Conservation (phyloP, 2,113 vertebrate species). For the Spermophilus dauricus region DNA sequence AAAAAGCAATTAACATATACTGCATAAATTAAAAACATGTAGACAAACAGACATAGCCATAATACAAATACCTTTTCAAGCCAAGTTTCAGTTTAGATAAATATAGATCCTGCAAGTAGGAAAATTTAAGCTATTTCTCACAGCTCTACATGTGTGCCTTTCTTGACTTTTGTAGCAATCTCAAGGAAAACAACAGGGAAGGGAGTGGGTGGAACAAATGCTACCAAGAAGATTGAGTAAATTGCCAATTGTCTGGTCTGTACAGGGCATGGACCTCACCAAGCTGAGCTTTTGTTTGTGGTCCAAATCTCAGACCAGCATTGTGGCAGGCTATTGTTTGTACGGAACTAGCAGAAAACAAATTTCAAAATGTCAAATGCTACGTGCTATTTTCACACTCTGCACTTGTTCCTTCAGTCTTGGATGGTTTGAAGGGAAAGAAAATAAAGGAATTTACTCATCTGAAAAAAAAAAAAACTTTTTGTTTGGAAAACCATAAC, state of each 20-base stretch:
- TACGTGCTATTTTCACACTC: conserved; percentile 38
- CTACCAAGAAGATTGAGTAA: neutral
- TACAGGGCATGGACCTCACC: neutral
- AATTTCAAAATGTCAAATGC: conserved; percentile 69
- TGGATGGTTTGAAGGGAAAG: neutral
- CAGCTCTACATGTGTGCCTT: neutral
- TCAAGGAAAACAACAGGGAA: conserved; percentile 34
- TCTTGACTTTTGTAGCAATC: neutral
- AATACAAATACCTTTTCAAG: conserved; percentile 69
- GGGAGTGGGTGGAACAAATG: neutral
- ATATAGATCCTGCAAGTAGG: conserved; percentile 43
- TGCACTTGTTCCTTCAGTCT: conserved; percentile 13
- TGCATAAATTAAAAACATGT: conserved; percentile 63
- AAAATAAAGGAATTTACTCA: neutral
- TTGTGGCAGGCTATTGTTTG: conserved; percentile 17
- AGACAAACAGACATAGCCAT: conserved; percentile 71
- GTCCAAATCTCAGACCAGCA: conserved; percentile 27
- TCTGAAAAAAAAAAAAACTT: neutral
- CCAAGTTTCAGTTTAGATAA: conserved; percentile 72
- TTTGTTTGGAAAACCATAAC: conserved; percentile 18
- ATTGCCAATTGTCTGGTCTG: neutral
- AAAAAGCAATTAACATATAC: conserved; percentile 63
- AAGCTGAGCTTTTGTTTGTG: neutral
- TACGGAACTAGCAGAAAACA: neutral
- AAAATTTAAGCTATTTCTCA: conserved; percentile 58